These are phyloP conservation scores for Cirrhinus mrigala DNA, from an alignment of 2,797 vertebrate genomes.

Conservation along the genomic window DNA sequence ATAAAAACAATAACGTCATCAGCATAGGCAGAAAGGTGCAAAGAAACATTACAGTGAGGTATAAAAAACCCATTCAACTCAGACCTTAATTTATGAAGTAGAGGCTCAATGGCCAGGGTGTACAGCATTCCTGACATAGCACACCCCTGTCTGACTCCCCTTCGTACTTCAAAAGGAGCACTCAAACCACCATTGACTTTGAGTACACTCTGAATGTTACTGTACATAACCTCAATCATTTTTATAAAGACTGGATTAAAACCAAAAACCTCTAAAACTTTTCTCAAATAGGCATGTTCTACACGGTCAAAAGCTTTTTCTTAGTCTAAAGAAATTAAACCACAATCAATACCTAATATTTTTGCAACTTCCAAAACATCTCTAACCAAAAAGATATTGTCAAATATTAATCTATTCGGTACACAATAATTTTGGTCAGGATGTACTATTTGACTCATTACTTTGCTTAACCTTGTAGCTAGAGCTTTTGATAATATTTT, in stretches of 20 bases:
- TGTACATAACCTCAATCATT: background rate
- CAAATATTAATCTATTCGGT: background rate
- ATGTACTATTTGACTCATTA: constrained; percentile 2
- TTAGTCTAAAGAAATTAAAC: background rate
- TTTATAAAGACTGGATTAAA: background rate
- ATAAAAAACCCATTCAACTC: background rate
- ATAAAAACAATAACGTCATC: background rate
- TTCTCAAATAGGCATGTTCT: background rate
- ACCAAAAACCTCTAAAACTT: background rate
- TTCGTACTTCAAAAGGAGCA: background rate
- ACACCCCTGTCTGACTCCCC: background rate
- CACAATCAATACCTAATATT: background rate
- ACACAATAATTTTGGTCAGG: constrained; percentile 11
- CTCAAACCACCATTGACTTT: background rate
- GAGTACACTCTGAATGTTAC: background rate
- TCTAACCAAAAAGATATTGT: background rate
- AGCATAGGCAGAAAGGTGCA: background rate
- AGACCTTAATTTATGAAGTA: background rate
- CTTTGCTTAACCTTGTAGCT: background rate
- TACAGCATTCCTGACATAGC: background rate
- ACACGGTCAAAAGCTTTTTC: background rate
- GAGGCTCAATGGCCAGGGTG: background rate
- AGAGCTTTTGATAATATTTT: background rate
- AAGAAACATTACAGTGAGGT: background rate
- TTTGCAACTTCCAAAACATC: background rate